Base-by-base conservation (phyloP, 2,113 vertebrate species). In the Phainopepla nitens region DNA sequence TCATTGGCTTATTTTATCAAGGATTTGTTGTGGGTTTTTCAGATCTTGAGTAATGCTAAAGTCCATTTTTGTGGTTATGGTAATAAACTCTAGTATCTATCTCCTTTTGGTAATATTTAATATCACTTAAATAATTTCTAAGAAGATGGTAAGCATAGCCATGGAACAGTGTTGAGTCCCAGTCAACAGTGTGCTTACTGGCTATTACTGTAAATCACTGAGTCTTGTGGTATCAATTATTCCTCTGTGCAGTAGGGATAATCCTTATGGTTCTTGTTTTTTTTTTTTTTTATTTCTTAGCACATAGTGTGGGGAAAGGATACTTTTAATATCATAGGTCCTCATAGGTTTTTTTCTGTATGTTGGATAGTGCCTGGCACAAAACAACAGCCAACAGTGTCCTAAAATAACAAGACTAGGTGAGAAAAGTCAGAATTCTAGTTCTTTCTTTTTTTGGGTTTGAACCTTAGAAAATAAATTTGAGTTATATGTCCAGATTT, bases 341-440 rank as follows among this genome's bases (percentile, higher is more conserved):
- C 18, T 60, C 17, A n/a, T n/a, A n/a, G 65, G 3, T 27, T 10
- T 41, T 51, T 53, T 85, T 65, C 19, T 1, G 0, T 35, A 4
- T 56, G 22, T 53, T 71, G 20, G 12, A 29, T 49, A 65, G 33
- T 47, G 31, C 15, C 21, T 78, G 31, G 18, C 16, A 61, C 19
- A 82, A 91, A 82, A 60, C 6, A 9, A 20, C 20, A 72, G 44
- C 35, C 33, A 45, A 51, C 25, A 51, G 13, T 21, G 4, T 65
- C 45, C 53, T 88, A 36, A 82, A 64, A 19, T 31, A 57, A 82
- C 2, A 53, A 57, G 21, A 56, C 5, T 42, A 17, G 4, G 33
- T 62, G 33, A 75, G 29, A 60, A 71, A 80, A 94, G 7, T 56
- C 9, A 41, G 35, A 57, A 53, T 75, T 77, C n/a, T 45, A 68